Base-by-base conservation (phyloP, 2,113 vertebrate genomes). In the Cottus gobio region DNA sequence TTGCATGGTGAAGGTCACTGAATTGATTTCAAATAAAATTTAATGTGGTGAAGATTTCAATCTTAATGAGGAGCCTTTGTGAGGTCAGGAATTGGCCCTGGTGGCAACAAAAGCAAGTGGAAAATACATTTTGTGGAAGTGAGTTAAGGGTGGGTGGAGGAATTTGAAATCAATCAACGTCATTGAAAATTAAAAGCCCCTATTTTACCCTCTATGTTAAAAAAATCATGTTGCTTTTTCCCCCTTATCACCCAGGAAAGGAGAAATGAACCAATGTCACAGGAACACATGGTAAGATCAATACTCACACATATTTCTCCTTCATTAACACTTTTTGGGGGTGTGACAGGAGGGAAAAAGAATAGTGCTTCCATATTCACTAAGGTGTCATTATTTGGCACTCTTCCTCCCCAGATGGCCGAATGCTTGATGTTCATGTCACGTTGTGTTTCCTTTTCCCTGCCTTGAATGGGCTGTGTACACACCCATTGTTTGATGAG, bases 401-500 rank as follows among this genome's bases (percentile, higher is more conserved):
- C 62, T 90, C 83, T 82, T 91, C 88, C 83, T 83, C 75, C 93
- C 85, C 93, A 93, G 92, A 94, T 93, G 93, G 92, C 87, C 84
- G 4, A 78, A 91, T 77, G 89, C 91, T 95, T 95, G 92, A 93
- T 92, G 92, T 92, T 95, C 94, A 90, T 91, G 91, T 95, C 93
- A 95, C 93, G 93, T 94, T 92, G 88, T 91, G 89, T 94, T 94
- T 91, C 87, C 79, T 94, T 94, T 92, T 92, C 85, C 85, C 87
- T 86, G 90, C 86, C 90, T 93, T 93, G 88, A 93, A 93, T 90
- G 92, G 90, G 92, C 92, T 95, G 87, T 94, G 93, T 94, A 95
- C 92, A 94, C 93, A 94, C 87, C 89, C 91, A 93, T 93, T 95
- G 94, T 95, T 95, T 95, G 94, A 94, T 88, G 94, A 95, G 93